Evolutionary conservation across 2,113 vertebrate genomes (phyloP).

Genomic region (Pelvicachromis taeniatus): DNA sequence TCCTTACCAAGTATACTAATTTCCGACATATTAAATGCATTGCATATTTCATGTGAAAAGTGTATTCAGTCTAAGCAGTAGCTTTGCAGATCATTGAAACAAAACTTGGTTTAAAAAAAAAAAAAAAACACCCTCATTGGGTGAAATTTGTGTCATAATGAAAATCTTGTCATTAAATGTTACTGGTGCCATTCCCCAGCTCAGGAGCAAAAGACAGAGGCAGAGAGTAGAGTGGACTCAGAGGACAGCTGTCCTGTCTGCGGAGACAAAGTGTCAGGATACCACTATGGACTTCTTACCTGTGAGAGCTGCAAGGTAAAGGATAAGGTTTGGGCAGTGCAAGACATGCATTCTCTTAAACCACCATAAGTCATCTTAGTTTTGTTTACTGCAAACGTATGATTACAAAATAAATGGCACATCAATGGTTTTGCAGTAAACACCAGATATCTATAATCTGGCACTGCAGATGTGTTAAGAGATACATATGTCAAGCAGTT

Average conservation of each 20-base stretch:
- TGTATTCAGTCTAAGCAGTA: not conserved
- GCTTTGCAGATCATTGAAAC: not conserved
- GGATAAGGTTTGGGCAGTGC: not conserved
- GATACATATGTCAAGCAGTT: not conserved
- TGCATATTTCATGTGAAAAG: not conserved
- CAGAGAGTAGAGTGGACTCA: not conserved
- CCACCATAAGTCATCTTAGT: not conserved
- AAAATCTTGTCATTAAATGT: not conserved
- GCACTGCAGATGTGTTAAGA: not conserved
- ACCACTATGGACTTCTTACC: conserved; percentile 77
- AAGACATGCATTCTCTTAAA: not conserved
- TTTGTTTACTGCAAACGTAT: not conserved
- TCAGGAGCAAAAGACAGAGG: conserved; percentile 52
- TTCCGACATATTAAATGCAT: not conserved
- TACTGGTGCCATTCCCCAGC: conserved; percentile 35
- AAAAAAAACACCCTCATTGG: not conserved
- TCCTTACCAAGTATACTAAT: not conserved
- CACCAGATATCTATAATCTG: not conserved
- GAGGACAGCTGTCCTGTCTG: conserved; percentile 72
- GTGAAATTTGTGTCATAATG: not conserved
- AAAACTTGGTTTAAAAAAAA: not conserved
- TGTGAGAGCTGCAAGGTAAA: conserved; percentile 79
- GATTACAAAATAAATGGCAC: not conserved
- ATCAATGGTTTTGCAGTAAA: not conserved
- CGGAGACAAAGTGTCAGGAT: conserved; percentile 77